Base-by-base conservation (phyloP, 2,888 invertebrate species). In the Dusona sp. region DNA sequence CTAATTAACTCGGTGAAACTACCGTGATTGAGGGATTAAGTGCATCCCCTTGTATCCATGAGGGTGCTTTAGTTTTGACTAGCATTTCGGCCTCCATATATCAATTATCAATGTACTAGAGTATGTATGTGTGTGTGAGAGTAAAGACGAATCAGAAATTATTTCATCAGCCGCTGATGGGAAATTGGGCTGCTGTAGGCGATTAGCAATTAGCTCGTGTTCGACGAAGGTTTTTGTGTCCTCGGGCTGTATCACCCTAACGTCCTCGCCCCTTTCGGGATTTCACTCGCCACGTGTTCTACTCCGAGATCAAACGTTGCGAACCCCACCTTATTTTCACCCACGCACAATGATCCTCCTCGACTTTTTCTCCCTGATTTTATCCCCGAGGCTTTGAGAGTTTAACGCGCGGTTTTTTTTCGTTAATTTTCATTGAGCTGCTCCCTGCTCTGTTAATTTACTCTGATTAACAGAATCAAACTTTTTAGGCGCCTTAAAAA, bases 181-280 rank as follows among this genome's bases (percentile, higher is more conserved):
- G 67, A 79, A 79, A 85, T 88, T 84, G 84, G 80, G 87, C 86
- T 80, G 88, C 88, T 84, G 68, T 80, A 85, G 87, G 86, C 87
- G 86, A 88, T 88, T 88, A 88, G 87, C 88, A 88, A 88, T 88
- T 88, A 88, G 87, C 84, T 83, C 79, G 75, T 65, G 79, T 83
- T 83, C 85, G 75, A 77, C 79, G 16, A 70, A 54, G 57, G 65
- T 79, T 80, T 80, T 80, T 80, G 79, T 83, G 79, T 85, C 84
- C 84, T 29, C 70, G 74, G 51, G 80, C 61, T 72, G 51, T 82
- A 38, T 78, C 78, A 67, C 54, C 75, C 74, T 64, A 54, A 25
- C 22, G 4, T 57, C 29, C 54, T 48, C 70, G 51, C 70, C 77
- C 88, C 68, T 79, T 83, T 72, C 61, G 67, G 72, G 73, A 73